Evolutionary conservation across 1,140 invertebrate species (phyloP), one percentile per base, ranked within the genome.

Genomic region (Drosophila guanche): DNA sequence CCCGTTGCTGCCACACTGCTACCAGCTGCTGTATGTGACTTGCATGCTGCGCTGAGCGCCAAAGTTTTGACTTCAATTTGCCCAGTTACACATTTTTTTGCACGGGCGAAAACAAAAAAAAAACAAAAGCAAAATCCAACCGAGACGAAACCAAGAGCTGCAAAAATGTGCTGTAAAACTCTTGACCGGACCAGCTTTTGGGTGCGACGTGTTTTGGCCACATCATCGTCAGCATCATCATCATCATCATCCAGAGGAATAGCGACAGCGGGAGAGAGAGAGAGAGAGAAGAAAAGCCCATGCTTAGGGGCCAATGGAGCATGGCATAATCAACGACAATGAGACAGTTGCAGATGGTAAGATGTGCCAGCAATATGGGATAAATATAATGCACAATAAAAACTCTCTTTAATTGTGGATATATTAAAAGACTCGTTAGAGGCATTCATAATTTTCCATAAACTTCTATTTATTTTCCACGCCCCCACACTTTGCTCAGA

Each of bases 1-100:
- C 20, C 46, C 54, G 43, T 16, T 45, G 22, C 47, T 42, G 50
- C 25, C 57, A 23, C 6, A 33, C 27, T 54, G 5, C 25, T 5
- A 5, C 25, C 8, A 2, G 42, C 37, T 12, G 20, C 33, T 68
- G 80, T 86, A 84, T 84, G 80, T 84, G 80, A 84, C 80, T 68
- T 86, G 80, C 80, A 84, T 84, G 81, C 72, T 71, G 72, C 67
- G 77, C 43, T 76, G 58, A 66, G 52, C 76, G 67, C 72, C 81
- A 84, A 84, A 86, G 46, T 84, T 84, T 84, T 76, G 81, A 84
- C 80, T 85, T 85, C 66, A 79, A 84, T 85, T 84, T 84, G 71
- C 61, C 80, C 72, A 76, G 81, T 76, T 80, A 79, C 79, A 66
- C 78, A 84, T 70, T 80, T 83, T 56, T 63, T 62, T 12, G 3